Conservation (phyloP, 2,797 vertebrate genomes). For the Esox lucius region DNA sequence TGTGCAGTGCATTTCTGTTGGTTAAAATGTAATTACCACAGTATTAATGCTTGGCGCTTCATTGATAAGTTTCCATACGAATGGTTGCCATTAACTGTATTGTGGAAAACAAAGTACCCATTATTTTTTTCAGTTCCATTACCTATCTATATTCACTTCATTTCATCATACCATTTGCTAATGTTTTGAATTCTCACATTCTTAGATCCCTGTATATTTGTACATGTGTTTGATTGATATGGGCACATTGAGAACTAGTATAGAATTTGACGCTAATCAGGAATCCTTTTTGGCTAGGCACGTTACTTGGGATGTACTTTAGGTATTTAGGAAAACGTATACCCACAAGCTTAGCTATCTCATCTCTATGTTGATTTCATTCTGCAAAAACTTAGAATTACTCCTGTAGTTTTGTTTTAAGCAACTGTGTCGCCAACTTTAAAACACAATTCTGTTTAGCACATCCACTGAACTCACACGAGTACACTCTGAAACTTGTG, state of each 20-base stretch:
- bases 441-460: background rate
- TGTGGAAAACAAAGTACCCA: background rate
- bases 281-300: background rate
- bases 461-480: background rate
- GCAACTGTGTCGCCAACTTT: conserved; percentile 63
- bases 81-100: background rate
- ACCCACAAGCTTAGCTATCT: background rate
- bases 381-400: conserved; percentile 7
- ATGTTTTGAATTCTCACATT: conserved; percentile 20
- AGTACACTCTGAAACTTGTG: background rate
- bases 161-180: conserved; percentile 21
- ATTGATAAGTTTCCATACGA: background rate
- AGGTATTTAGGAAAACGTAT: background rate
- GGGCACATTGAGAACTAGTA: background rate
- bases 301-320: background rate
- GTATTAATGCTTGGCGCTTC: background rate
- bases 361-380: background rate
- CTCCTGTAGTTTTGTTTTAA: conserved; percentile 57
- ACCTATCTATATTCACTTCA: background rate
- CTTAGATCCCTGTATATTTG: conserved; percentile 21
- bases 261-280: background rate
- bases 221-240: background rate
- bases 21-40: background rate
- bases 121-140: background rate
- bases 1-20: background rate